phyloP scores from a whole-genome alignment of 1,140 invertebrate genomes.

The Aphelinus atriplicis region DNA sequence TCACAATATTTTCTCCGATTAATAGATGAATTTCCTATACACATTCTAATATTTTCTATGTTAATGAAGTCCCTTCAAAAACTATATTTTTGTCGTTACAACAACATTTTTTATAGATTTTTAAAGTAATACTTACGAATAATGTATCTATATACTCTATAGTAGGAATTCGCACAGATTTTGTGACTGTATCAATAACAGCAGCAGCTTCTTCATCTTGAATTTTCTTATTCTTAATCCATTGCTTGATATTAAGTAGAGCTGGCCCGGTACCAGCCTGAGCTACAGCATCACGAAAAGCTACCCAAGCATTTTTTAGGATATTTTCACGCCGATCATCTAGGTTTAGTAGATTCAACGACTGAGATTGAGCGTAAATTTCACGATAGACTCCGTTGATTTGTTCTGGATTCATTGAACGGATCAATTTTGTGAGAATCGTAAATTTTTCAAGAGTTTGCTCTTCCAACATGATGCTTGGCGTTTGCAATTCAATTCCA shows the following conservation, averaged over 20 bases:
- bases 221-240: slow-evolving; percentile 70
- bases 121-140: too few relatives aligned
- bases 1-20: too few relatives aligned
- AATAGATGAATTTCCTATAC: too few relatives aligned
- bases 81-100: too few relatives aligned
- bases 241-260: slow-evolving; percentile 68
- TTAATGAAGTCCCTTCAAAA: too few relatives aligned
- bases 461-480: slow-evolving; percentile 67
- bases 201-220: slow-evolving; percentile 67
- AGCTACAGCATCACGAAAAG: slow-evolving; percentile 71
- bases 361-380: slow-evolving; percentile 46
- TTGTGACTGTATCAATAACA: slow-evolving; percentile 65
- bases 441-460: slow-evolving; percentile 72
- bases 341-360: slow-evolving; percentile 57
- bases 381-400: slow-evolving; percentile 56
- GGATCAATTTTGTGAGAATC: slow-evolving; percentile 68
- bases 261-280: slow-evolving; percentile 73
- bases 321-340: slow-evolving; percentile 51
- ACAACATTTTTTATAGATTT: too few relatives aligned
- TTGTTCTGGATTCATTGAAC: slow-evolving; percentile 70
- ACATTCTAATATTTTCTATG: slow-evolving; percentile 43
- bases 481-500: slow-evolving; percentile 67
- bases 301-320: slow-evolving; percentile 59
- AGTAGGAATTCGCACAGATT: slow-evolving; percentile 70
- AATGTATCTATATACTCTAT: slow-evolving; percentile 65